Evolutionary conservation across 2,113 vertebrate species (phyloP).

Genomic region (Loxodonta africana): DNA sequence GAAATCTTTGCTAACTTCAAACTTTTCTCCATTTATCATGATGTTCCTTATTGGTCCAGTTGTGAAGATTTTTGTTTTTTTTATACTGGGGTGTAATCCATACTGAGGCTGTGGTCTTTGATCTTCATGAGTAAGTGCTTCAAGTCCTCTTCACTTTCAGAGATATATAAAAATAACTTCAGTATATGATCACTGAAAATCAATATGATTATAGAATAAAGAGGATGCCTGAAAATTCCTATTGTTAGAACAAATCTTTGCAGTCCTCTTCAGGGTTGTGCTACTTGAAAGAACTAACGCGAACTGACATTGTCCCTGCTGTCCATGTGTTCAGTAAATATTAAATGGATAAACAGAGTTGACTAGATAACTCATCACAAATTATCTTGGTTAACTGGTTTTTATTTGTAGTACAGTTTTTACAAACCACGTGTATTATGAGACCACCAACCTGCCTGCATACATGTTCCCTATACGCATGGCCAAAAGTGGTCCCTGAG

Average conservation of each 20-base stretch:
- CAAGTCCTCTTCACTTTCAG: too few species aligned
- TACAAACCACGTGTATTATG: neutral
- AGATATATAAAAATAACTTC: neutral
- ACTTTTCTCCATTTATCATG: too few species aligned
- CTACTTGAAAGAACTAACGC: neutral
- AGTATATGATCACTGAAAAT: neutral
- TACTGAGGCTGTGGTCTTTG: too few species aligned
- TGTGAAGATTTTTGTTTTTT: too few species aligned
- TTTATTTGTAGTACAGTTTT: neutral
- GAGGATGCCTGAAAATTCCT: neutral
- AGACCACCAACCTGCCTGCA: neutral
- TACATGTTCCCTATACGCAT: neutral
- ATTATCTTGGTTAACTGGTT: neutral
- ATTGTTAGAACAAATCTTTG: neutral
- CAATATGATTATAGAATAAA: neutral
- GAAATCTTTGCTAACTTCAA: too few species aligned
- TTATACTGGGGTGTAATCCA: too few species aligned
- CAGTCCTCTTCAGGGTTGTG: neutral
- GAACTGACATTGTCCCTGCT: neutral
- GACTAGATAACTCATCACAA: neutral
- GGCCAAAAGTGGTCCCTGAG: neutral
- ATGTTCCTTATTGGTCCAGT: too few species aligned
- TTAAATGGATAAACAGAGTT: neutral
- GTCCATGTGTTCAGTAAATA: neutral
- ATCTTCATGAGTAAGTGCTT: too few species aligned